Base-by-base conservation (phyloP, 2,888 invertebrate genomes). In the Seladonia tumulorum region DNA sequence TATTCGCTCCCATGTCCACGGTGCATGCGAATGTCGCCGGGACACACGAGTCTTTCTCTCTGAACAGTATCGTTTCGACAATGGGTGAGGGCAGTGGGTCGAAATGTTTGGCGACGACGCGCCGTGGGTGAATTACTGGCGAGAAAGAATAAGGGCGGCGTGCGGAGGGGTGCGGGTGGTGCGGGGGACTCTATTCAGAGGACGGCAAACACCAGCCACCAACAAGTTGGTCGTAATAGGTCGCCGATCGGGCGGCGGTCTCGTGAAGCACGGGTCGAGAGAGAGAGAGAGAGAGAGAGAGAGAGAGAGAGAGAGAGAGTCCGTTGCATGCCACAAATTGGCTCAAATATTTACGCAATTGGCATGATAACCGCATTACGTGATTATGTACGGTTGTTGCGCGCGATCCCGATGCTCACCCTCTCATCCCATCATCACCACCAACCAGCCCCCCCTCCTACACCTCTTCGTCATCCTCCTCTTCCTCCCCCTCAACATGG, bases 331-430 rank as follows among this genome's bases (percentile, higher is more conserved):
- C 93, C 92, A 92, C 93, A 94, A 94, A 94, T 94, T 94, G 94
- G 91, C 90, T 92, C 93, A 94, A 94, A 94, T 94, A 94, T 94
- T 94, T 94, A 94, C 94, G 93, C 94, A 94, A 94, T 94, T 94
- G 94, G 91, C 92, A 93, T 93, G 94, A 94, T 94, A 94, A 94
- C 94, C 93, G 90, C 93, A 94, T 94, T 94, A 94, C 93, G 92
- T 94, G 93, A 94, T 94, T 94, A 94, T 94, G 91, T 91, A 92
- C 94, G 94, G 92, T 94, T 89, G 94, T 94, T 94, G 92, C 91
- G 90, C 93, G 92, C 91, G 90, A 91, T 90, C 89, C 90, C 91
- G 90, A 90, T 91, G 91, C 90, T 90, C 90, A 89, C 90, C 91
- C 91, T 91, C 91, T 88, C 89, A 83, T 91, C 87, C 91, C 90